Evolutionary conservation across 2,888 invertebrate species (phyloP).

Genomic region (Netelia melanura): DNA sequence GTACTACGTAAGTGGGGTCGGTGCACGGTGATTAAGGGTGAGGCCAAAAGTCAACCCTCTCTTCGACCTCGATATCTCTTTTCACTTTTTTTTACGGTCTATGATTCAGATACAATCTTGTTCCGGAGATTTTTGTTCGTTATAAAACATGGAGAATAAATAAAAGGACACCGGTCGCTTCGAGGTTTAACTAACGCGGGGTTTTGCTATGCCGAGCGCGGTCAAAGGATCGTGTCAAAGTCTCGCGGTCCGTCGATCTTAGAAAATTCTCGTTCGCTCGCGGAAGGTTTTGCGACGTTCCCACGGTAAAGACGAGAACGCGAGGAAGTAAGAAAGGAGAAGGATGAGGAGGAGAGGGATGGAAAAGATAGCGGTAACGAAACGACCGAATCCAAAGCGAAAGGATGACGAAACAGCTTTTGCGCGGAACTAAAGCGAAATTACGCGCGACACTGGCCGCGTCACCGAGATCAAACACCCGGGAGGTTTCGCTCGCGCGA

Average conservation of each 20-base stretch:
- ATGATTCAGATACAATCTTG: constrained; percentile 40
- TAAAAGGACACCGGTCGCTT: too few relatives aligned
- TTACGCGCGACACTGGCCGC: constrained; percentile 39
- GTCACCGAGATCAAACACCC: neutral
- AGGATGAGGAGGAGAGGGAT: neutral
- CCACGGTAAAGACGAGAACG: constrained; percentile 37
- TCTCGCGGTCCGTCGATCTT: constrained; percentile 13
- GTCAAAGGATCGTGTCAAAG: constrained; percentile 40
- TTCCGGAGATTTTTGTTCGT: neutral
- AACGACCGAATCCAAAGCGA: constrained; percentile 62
- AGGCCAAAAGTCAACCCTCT: constrained; percentile 28
- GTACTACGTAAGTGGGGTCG: constrained; percentile 37
- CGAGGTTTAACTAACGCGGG: too few relatives aligned
- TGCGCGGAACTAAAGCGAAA: constrained; percentile 66
- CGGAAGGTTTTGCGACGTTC: constrained; percentile 21
- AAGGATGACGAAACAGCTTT: constrained; percentile 34
- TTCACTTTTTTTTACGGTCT: neutral
- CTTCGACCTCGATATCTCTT: constrained; percentile 19
- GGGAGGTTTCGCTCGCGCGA: neutral
- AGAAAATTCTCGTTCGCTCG: constrained; percentile 21
- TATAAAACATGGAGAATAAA: neutral
- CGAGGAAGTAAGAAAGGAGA: neutral
- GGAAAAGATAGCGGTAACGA: constrained; percentile 49
- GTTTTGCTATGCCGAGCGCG: neutral
- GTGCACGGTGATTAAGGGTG: constrained; percentile 49